Percentiles rank a stretch among this genome's conserved stretches.
Evolutionary conservation across 1,140 invertebrate species (phyloP).

Genomic region (Ceratoteleas bidentatus): DNA sequence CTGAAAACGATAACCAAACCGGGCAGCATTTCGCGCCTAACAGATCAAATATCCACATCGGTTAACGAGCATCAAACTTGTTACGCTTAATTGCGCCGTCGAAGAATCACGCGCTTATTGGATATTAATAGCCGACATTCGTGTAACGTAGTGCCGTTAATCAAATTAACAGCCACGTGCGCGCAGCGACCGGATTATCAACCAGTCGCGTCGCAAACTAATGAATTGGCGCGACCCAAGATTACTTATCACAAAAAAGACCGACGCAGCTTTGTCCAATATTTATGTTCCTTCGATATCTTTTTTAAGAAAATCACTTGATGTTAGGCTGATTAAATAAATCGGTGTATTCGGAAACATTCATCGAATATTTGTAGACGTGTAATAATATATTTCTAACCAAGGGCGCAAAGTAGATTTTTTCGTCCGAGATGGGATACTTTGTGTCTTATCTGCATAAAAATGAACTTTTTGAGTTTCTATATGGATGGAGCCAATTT

Average conservation of each 20-base stretch:
- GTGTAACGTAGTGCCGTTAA: constrained; percentile 14
- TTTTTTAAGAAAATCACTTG: no score
- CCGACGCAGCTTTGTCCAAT: constrained; percentile 29
- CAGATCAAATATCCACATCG: constrained; percentile 18
- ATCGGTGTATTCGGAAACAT: constrained; percentile 7
- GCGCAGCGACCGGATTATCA: constrained; percentile 34
- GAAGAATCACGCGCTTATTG: constrained; percentile 27
- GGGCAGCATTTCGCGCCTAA: background rate
- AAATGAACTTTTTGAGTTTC: no score
- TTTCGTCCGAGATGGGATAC: no score
- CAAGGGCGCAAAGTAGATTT: no score
- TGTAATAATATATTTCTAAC: no score
- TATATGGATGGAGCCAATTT: no score
- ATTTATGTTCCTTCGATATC: constrained; percentile 31
- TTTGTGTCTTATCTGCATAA: no score
- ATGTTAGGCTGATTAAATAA: no score
- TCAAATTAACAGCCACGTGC: constrained; percentile 23
- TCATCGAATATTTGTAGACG: no score
- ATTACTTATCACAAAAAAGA: constrained; percentile 42
- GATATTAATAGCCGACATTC: constrained; percentile 41
- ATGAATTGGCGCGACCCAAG: constrained; percentile 35
- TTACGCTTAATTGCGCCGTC: constrained; percentile 19
- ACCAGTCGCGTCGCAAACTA: constrained; percentile 19
- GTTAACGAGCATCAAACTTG: constrained; percentile 34
- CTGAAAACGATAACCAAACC: constrained; percentile 5